These are phyloP conservation scores for Premnoplex brunnescens DNA, from an alignment of 2,797 vertebrate species.

Conservation along the genomic window DNA sequence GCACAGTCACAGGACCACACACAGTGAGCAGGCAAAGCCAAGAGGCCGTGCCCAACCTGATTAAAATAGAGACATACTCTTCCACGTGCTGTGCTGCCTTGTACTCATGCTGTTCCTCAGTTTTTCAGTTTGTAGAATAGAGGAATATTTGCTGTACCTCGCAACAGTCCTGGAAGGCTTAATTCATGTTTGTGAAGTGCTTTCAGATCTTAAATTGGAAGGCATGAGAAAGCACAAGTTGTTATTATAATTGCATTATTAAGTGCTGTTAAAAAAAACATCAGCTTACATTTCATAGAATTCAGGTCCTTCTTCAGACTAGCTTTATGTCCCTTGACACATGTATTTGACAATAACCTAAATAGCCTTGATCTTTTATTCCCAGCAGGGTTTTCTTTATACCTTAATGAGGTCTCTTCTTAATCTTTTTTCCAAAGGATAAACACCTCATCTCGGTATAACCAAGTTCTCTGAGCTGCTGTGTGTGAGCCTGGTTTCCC, in stretches of 20 bases:
- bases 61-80: not conserved
- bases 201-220: slow-evolving; percentile 53
- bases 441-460: slow-evolving; percentile 7
- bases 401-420: slow-evolving; percentile 51
- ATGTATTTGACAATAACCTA: slow-evolving; percentile 44
- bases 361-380: slow-evolving; percentile 54
- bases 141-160: not conserved
- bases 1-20: not conserved
- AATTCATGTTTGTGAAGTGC: slow-evolving; percentile 48
- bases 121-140: not conserved
- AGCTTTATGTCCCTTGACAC: slow-evolving; percentile 28
- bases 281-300: not conserved
- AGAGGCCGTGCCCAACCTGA: not conserved
- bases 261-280: slow-evolving; percentile 17
- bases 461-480: not conserved
- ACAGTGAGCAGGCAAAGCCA: not conserved
- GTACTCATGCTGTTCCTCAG: not conserved
- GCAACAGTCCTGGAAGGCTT: slow-evolving; percentile 11
- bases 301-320: slow-evolving; percentile 26
- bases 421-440: slow-evolving; percentile 28
- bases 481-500: not conserved
- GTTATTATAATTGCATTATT: slow-evolving; percentile 55
- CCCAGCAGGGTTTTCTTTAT: slow-evolving; percentile 42
- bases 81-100: not conserved
- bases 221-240: slow-evolving; percentile 44